Conservation (phyloP, 2,797 vertebrate species). For the Leuciscus waleckii region DNA sequence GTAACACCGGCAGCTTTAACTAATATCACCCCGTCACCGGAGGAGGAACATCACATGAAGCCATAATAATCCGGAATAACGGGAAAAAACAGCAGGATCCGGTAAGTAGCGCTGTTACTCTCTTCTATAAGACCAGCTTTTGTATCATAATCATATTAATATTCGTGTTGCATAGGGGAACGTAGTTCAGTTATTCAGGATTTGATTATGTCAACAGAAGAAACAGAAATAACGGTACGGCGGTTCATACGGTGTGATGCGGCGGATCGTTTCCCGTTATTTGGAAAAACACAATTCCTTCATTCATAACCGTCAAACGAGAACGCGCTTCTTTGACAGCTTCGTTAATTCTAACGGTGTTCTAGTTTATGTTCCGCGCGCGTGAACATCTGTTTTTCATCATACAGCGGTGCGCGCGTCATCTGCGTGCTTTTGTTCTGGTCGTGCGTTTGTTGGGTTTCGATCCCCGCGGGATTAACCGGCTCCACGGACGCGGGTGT, state of each 20-base stretch:
- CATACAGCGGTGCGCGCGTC: slow-evolving; percentile 2
- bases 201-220: slow-evolving; percentile 23
- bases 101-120: slow-evolving; percentile 7
- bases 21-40: slow-evolving; percentile 56
- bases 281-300: slow-evolving; percentile 50
- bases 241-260: not conserved
- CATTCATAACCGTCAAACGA: slow-evolving; percentile 27
- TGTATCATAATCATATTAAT: not conserved
- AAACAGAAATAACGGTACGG: slow-evolving; percentile 54
- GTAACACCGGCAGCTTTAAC: slow-evolving; percentile 72
- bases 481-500: not conserved
- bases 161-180: not conserved
- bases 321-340: slow-evolving; percentile 1
- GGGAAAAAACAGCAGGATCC: slow-evolving; percentile 13
- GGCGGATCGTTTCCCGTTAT: slow-evolving; percentile 68
- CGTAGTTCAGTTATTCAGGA: no score
- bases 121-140: not conserved
- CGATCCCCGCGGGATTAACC: slow-evolving; percentile 16
- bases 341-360: not conserved
- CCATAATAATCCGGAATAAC: slow-evolving; percentile 41
- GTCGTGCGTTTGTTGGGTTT: not conserved
- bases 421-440: not conserved
- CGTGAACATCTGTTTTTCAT: slow-evolving; percentile 38
- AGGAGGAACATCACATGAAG: slow-evolving; percentile 19
- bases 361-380: not conserved